phyloP scores from a whole-genome alignment of 2,113 vertebrate genomes.

The Heterocephalus glaber region DNA sequence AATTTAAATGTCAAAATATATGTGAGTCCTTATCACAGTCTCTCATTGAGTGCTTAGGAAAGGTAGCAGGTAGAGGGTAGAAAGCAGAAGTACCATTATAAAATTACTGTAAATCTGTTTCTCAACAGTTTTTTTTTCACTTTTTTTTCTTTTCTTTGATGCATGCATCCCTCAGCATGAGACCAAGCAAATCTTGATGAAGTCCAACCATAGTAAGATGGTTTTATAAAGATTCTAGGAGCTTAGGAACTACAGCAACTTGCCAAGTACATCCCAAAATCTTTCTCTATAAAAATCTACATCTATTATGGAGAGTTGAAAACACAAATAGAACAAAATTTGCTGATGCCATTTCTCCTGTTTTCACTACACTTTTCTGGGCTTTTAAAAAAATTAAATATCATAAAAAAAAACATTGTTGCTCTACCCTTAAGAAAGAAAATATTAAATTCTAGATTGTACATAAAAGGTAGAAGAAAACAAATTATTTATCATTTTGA shows the following conservation, averaged over 20 bases:
- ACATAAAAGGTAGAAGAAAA: neutral
- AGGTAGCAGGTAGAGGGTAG: neutral
- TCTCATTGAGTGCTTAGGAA: neutral
- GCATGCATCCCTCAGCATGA: neutral
- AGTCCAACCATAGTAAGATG: neutral
- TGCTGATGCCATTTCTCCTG: neutral
- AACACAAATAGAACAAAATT: neutral
- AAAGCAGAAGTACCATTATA: neutral
- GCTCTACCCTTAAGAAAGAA: neutral
- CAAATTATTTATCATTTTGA: neutral
- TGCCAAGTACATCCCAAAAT: neutral
- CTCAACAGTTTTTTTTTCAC: neutral
- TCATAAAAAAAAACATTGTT: too few species aligned
- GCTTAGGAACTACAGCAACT: neutral
- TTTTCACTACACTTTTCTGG: neutral
- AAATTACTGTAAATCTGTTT: constrained; percentile 53
- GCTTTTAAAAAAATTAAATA: neutral
- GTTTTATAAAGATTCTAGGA: neutral
- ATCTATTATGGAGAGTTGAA: neutral
- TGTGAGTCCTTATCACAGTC: constrained; percentile 38
- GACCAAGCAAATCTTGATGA: neutral
- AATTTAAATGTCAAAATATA: constrained; percentile 57
- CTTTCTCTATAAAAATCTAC: neutral
- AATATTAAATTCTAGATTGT: neutral
- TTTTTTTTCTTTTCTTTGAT: neutral